Percentiles rank a stretch among this genome's conserved stretches.
Conservation (phyloP, 2,113 vertebrate species). For the Anarrhichthys ocellatus region DNA sequence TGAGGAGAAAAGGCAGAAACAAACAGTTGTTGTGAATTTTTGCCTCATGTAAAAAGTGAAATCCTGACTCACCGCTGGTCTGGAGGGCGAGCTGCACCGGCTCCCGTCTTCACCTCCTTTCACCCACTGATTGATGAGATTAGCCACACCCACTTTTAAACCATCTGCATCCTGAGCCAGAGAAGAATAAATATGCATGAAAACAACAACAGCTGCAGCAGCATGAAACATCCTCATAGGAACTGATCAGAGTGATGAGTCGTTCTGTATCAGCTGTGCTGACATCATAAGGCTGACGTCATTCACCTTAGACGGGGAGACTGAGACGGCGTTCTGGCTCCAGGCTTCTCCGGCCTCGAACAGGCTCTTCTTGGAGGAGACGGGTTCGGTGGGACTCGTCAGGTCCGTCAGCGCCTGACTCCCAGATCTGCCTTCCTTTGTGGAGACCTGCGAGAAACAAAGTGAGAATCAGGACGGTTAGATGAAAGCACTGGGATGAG, state of each 20-base stretch:
- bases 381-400: slow-evolving; percentile 82
- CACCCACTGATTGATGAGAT: slow-evolving; percentile 85
- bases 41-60: neutral
- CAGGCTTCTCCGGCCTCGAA: slow-evolving; percentile 92
- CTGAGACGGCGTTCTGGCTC: slow-evolving; percentile 74
- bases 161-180: slow-evolving; percentile 79
- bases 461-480: neutral
- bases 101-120: slow-evolving; percentile 73
- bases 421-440: slow-evolving; percentile 79
- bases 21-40: neutral
- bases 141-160: slow-evolving; percentile 79
- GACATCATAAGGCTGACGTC: neutral
- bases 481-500: neutral
- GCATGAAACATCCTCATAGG: neutral
- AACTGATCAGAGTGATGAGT: neutral
- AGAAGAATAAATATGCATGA: neutral
- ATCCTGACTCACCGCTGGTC: slow-evolving; percentile 70
- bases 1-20: neutral
- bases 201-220: neutral
- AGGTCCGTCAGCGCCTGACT: slow-evolving; percentile 84
- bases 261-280: neutral
- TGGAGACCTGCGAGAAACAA: slow-evolving; percentile 72
- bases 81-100: slow-evolving; percentile 68
- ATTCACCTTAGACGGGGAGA: slow-evolving; percentile 81
- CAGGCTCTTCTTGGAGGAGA: slow-evolving; percentile 89